Conservation (phyloP, 2,797 vertebrate genomes). For the Valencia hispanica region DNA sequence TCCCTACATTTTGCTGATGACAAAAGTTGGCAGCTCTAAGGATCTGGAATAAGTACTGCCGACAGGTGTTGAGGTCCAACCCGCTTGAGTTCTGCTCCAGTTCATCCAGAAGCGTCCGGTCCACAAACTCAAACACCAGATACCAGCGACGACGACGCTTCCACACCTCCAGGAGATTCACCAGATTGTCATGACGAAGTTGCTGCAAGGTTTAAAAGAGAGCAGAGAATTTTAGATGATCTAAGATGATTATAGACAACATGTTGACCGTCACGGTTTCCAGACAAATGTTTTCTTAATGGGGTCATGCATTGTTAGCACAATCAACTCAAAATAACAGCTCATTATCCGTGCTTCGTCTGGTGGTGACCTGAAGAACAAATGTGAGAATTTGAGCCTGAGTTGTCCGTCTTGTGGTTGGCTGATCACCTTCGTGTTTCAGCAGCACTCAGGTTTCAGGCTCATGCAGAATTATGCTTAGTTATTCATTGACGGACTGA, state of each 20-base stretch:
- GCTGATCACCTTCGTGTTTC: slow-evolving; percentile 22
- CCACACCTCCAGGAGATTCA: slow-evolving; percentile 90
- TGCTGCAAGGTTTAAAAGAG: slow-evolving; percentile 73
- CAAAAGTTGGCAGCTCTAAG: slow-evolving; percentile 88
- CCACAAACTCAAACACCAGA: slow-evolving; percentile 94
- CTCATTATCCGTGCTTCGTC: neutral
- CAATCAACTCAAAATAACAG: neutral
- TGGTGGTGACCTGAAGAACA: neutral
- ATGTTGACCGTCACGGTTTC: neutral
- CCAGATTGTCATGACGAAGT: slow-evolving; percentile 91
- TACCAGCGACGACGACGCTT: slow-evolving; percentile 89
- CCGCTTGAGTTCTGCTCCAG: slow-evolving; percentile 84
- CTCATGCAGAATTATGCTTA: neutral
- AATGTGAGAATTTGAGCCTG: slow-evolving; percentile 7
- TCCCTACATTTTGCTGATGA: slow-evolving; percentile 86
- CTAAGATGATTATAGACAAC: too few relatives aligned
- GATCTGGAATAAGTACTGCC: slow-evolving; percentile 88
- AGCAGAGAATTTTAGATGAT: neutral
- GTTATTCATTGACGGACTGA: neutral
- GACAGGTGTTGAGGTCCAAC: slow-evolving; percentile 79
- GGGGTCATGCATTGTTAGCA: neutral
- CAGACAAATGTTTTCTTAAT: neutral
- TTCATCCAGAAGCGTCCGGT: slow-evolving; percentile 89
- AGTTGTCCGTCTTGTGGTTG: slow-evolving; percentile 13
- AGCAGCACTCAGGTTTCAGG: slow-evolving; percentile 23